Conservation (phyloP, 2,888 invertebrate genomes). For the Leptopilina drosophilae region DNA sequence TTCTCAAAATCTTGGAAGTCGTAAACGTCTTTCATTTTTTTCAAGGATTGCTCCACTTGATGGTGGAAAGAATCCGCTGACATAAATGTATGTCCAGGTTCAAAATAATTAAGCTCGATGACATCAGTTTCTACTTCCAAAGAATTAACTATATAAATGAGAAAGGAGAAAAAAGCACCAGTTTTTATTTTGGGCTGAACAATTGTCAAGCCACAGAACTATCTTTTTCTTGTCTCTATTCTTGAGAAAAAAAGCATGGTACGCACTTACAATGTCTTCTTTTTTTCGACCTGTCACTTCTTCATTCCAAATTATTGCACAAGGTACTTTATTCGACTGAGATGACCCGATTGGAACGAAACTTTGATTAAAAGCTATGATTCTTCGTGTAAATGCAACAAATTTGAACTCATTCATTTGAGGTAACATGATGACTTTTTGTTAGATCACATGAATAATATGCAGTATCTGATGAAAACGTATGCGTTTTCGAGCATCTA, state of each 20-base stretch:
- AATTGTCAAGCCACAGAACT: constrained; percentile 46
- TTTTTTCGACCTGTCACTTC: constrained; percentile 41
- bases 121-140: constrained; percentile 11
- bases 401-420: too few species aligned
- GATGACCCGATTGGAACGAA: too few species aligned
- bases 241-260: constrained; percentile 36
- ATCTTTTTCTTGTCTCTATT: constrained; percentile 42
- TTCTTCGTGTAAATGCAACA: too few species aligned
- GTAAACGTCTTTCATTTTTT: constrained; percentile 43
- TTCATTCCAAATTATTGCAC: constrained; percentile 33
- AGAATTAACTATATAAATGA: constrained; percentile 44
- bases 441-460: too few species aligned
- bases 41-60: constrained; percentile 42
- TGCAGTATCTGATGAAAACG: too few species aligned
- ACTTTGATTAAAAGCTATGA: too few species aligned
- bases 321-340: too few species aligned
- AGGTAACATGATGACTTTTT: too few species aligned
- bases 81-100: constrained; percentile 37
- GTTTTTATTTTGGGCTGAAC: constrained; percentile 43
- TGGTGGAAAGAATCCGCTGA: constrained; percentile 33
- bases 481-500: too few species aligned
- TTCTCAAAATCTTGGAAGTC: constrained; percentile 46
- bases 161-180: constrained; percentile 41
- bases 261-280: constrained; percentile 43
- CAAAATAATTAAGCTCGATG: constrained; percentile 1